These are phyloP conservation scores for Ferdinandea cuprea DNA, from an alignment of 2,888 invertebrate species.

Conservation along the genomic window DNA sequence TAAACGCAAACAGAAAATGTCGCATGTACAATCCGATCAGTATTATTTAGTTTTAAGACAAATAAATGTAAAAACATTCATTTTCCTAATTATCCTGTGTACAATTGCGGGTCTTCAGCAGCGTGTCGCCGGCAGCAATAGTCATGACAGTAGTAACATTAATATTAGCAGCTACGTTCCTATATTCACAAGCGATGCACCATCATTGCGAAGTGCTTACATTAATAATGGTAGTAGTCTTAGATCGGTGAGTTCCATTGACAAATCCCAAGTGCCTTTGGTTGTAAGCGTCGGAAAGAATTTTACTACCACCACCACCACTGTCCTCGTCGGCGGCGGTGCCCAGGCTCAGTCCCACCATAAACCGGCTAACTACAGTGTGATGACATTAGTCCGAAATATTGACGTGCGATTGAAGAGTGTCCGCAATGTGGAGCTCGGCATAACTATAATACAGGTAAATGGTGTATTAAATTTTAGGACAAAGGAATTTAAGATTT, in stretches of 20 bases:
- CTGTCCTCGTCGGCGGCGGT: background rate
- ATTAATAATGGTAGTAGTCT: conserved; percentile 7
- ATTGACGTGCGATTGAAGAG: conserved; percentile 79
- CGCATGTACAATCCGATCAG: conserved; percentile 45
- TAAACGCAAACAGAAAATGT: conserved; percentile 35
- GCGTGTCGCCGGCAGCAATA: conserved; percentile 7
- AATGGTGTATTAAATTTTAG: conserved; percentile 21
- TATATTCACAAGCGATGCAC: conserved; percentile 32
- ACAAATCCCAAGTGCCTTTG: conserved; percentile 65
- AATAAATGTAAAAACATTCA: conserved; percentile 17
- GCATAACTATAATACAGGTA: conserved; percentile 81
- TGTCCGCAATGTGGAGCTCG: conserved; percentile 82
- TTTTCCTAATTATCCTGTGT: conserved; percentile 30
- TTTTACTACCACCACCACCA: conserved; percentile 13
- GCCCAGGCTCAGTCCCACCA: conserved; percentile 14
- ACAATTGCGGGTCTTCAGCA: conserved; percentile 33
- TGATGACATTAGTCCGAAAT: conserved; percentile 79
- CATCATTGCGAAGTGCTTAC: conserved; percentile 9
- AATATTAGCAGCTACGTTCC: conserved; percentile 55
- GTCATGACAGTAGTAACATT: conserved; percentile 7
- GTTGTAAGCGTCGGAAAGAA: conserved; percentile 36
- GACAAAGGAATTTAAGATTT: background rate
- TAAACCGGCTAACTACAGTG: conserved; percentile 78
- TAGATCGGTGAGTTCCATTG: conserved; percentile 15
- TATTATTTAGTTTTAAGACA: conserved; percentile 44